Percentiles rank a stretch among this genome's conserved stretches.
Evolutionary conservation across 2,113 vertebrate genomes (phyloP).

Genomic region (Ammospiza nelsoni): DNA sequence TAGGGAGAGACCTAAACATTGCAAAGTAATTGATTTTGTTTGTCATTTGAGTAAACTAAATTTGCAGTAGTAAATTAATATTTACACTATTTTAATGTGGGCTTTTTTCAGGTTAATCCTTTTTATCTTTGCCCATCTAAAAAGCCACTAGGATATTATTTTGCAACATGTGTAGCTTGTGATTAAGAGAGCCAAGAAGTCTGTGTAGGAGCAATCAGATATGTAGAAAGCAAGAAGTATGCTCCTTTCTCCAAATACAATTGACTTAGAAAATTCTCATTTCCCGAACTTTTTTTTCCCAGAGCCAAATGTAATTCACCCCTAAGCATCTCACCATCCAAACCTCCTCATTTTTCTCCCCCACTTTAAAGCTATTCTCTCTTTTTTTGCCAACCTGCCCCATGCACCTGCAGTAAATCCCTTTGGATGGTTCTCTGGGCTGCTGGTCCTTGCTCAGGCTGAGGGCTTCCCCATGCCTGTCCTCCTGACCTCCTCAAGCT

Average conservation of each 20-base stretch:
- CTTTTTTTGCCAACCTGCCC: not conserved
- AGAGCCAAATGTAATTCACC: not conserved
- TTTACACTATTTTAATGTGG: not conserved
- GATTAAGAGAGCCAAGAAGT: not conserved
- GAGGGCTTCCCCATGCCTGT: not conserved
- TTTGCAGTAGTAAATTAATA: not conserved
- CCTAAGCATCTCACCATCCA: not conserved
- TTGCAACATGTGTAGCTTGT: not conserved
- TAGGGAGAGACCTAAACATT: not conserved
- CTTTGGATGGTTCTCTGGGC: not conserved
- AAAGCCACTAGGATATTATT: not conserved
- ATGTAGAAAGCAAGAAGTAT: not conserved
- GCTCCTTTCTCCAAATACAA: not conserved
- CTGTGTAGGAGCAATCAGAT: not conserved
- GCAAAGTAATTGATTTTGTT: not conserved
- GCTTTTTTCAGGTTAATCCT: not conserved
- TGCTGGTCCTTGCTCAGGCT: not conserved
- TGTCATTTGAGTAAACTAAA: not conserved
- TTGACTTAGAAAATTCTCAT: not conserved
- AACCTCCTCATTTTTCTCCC: rapidly evolving
- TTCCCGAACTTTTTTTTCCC: not conserved
- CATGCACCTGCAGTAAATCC: not conserved
- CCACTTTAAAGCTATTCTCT: not conserved
- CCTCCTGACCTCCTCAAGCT: not conserved
- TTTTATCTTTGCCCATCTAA: not conserved